phyloP scores from a whole-genome alignment of 2,113 vertebrate genomes.

The Hypocryptadius cinnamomeus region DNA sequence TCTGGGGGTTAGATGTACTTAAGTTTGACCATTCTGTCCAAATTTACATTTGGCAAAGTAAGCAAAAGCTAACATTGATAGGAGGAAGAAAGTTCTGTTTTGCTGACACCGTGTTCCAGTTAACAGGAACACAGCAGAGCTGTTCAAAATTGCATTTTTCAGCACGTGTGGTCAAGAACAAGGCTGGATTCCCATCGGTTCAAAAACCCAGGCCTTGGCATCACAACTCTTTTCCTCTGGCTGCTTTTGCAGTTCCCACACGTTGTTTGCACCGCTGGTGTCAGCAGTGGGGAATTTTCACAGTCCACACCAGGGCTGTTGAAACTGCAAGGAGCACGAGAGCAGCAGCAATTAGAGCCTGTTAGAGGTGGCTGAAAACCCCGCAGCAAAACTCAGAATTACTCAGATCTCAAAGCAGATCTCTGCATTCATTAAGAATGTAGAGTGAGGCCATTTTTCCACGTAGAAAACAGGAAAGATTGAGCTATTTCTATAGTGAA shows the following conservation, averaged over 20 bases:
- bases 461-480: not conserved
- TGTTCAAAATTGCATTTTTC: not conserved
- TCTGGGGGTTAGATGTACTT: not conserved
- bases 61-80: not conserved
- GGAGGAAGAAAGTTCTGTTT: not conserved
- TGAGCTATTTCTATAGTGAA: not conserved
- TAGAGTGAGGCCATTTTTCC: not conserved
- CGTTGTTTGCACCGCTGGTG: not conserved
- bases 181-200: not conserved
- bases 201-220: not conserved
- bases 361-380: not conserved
- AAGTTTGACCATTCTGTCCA: not conserved
- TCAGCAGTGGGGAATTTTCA: not conserved
- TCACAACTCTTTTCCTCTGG: not conserved
- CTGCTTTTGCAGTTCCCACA: not conserved
- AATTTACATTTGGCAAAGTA: not conserved
- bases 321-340: not conserved
- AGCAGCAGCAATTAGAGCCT: not conserved
- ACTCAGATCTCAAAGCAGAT: not conserved
- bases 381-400: not conserved
- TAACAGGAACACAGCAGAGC: not conserved
- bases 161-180: not conserved
- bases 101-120: not conserved
- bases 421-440: not conserved
- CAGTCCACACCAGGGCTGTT: not conserved